phyloP scores from a whole-genome alignment of 2,888 invertebrate genomes.

The Lasioglossum leucozonium region DNA sequence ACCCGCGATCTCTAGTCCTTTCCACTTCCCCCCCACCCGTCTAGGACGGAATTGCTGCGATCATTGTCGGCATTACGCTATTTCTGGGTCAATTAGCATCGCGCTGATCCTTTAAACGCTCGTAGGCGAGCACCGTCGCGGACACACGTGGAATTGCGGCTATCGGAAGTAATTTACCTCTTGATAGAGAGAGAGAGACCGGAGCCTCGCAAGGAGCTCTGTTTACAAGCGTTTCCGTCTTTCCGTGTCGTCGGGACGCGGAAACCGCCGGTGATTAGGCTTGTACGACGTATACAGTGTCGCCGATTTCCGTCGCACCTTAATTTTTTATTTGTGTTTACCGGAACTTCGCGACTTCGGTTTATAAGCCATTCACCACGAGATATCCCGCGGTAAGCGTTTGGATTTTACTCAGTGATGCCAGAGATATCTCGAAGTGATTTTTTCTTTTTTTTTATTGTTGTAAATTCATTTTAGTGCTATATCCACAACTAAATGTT shows the following conservation, averaged over 20 bases:
- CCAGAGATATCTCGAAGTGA: too few relatives aligned
- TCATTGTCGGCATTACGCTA: slow-evolving; percentile 74
- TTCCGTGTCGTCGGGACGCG: neutral
- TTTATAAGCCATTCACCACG: too few relatives aligned
- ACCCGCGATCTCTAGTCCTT: too few relatives aligned
- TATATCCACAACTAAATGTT: too few relatives aligned
- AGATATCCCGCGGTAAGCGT: too few relatives aligned
- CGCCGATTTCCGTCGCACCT: neutral
- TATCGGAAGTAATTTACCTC: slow-evolving; percentile 53
- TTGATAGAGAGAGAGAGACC: slow-evolving; percentile 19
- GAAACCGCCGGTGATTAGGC: neutral
- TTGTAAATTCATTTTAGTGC: too few relatives aligned
- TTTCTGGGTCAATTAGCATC: slow-evolving; percentile 74
- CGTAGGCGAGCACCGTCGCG: slow-evolving; percentile 39
- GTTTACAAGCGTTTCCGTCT: slow-evolving; percentile 6
- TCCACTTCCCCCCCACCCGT: slow-evolving; percentile 60
- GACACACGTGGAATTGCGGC: slow-evolving; percentile 43
- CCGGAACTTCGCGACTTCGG: neutral
- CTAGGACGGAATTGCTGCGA: slow-evolving; percentile 74
- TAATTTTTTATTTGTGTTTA: neutral
- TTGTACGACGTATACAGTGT: neutral
- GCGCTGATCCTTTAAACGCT: slow-evolving; percentile 65
- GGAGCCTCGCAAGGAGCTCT: slow-evolving; percentile 10
- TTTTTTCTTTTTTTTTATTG: too few relatives aligned
- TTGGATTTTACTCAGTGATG: too few relatives aligned